Base-by-base conservation (phyloP, 2,888 invertebrate genomes). In the Bombyx huttoni region DNA sequence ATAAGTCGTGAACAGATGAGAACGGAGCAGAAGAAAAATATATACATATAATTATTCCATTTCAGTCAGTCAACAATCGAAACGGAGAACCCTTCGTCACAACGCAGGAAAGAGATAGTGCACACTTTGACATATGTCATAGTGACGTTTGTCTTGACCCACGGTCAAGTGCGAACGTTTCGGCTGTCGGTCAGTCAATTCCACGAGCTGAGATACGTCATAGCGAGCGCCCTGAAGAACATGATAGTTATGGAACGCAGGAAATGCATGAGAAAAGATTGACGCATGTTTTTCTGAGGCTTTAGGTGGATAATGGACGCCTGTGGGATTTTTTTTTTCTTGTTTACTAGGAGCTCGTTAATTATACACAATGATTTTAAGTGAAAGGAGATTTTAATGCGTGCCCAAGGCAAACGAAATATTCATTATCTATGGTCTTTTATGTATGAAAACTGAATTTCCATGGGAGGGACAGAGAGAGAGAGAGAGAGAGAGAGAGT, bases 181-280 rank as follows among this genome's bases (percentile, higher is more conserved):
- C 58, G 84, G 8, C 50, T 87, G 5, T 74, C 78, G 0, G 61
- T 81, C 6, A 60, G 58, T 0, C 82, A 83, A 51, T 88, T 87
- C 52, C 82, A 84, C 1, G 86, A 84, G 45, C 53, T 88, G 0
- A 62, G 87, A 45, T 87, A 62, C 46, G 62, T 67, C 0, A 58
- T 88, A 13, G 86, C 88, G 0, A 78, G 73, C 13, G 83, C 83
- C 0, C 59, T 87, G 54, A 88, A 88, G 47, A 76, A 64, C 50
- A 68, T 86, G 61, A 82, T 88, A 0, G 79, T 88, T 0, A 56
- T 87, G 13, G 82, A 86, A 46, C 73, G 68, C 35, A 65, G 88
- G 3, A 85, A 85, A 45, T 85, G 85, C 63, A 86, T 87, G 86
- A 73, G 69, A 10, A 67, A 58, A 1, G 75, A 78, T 62, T 81